Percentiles rank a stretch among this genome's conserved stretches.
phyloP scores from a whole-genome alignment of 2,888 invertebrate species.

The Cyclophora albipunctata region DNA sequence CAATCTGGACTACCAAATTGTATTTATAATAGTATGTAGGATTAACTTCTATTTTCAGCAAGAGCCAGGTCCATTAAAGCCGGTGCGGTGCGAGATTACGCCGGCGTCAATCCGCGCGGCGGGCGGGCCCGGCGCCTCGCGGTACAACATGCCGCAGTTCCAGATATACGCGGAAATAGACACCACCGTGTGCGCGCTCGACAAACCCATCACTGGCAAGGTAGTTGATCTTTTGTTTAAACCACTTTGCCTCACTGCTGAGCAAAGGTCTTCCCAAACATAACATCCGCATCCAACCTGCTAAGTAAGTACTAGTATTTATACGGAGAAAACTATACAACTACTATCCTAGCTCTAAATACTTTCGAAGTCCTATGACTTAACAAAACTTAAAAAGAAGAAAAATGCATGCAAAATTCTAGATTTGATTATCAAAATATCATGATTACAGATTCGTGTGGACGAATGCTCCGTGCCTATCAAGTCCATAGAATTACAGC shows the following conservation, averaged over 20 bases:
- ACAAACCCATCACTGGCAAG: slow-evolving; percentile 91
- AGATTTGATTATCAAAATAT: no score
- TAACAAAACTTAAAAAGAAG: no score
- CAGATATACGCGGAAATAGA: slow-evolving; percentile 88
- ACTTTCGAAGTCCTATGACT: no score
- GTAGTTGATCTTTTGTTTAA: slow-evolving; percentile 49
- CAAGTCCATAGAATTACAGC: slow-evolving; percentile 94
- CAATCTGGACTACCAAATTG: no score
- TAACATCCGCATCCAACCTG: no score
- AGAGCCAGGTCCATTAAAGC: slow-evolving; percentile 63
- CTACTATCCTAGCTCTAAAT: no score
- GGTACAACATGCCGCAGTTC: slow-evolving; percentile 83
- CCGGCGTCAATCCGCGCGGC: slow-evolving; percentile 86
- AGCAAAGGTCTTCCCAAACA: no score
- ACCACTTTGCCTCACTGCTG: no score
- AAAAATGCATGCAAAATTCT: no score
- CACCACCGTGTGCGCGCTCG: slow-evolving; percentile 87
- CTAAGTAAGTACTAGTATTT: no score
- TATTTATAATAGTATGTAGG: no score
- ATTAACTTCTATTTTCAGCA: slow-evolving; percentile 33
- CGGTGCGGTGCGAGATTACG: slow-evolving; percentile 87
- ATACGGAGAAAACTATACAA: no score
- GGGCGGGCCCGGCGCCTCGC: slow-evolving; percentile 31
- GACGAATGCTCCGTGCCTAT: slow-evolving; percentile 88
- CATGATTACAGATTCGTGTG: slow-evolving; percentile 77